These are phyloP conservation scores for Ophion obscuratus DNA, from an alignment of 2,888 invertebrate species.

Conservation along the genomic window DNA sequence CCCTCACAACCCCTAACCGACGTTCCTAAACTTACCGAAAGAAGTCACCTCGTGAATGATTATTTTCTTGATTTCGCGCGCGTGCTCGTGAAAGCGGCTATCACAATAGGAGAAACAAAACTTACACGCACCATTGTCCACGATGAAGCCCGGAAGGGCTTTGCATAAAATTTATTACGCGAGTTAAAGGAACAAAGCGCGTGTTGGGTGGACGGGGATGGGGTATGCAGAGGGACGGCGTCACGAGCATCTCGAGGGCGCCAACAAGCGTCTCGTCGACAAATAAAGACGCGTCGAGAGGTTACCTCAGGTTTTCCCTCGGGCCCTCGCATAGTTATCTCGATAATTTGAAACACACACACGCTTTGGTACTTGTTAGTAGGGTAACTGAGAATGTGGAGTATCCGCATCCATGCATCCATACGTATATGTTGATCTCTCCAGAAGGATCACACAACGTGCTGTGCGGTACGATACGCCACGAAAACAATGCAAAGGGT, in stretches of 20 bases:
- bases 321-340: conserved; percentile 61
- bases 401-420: not conserved
- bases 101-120: conserved; percentile 1
- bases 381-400: conserved; percentile 68
- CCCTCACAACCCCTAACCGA: no score
- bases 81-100: no score
- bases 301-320: conserved; percentile 61
- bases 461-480: conserved; percentile 58
- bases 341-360: conserved; percentile 70
- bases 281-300: conserved; percentile 57
- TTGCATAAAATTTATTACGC: conserved; percentile 42
- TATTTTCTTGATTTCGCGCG: not conserved
- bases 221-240: conserved; percentile 10
- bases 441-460: conserved; percentile 41
- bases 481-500: conserved; percentile 67
- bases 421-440: conserved; percentile 5
- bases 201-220: conserved; percentile 25
- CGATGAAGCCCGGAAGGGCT: conserved; percentile 19
- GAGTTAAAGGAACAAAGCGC: conserved; percentile 26
- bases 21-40: no score
- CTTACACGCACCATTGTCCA: conserved; percentile 52
- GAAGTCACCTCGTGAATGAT: not conserved
- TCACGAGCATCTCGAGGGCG: conserved; percentile 14
- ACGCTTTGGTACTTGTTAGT: conserved; percentile 76
- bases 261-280: conserved; percentile 47